Evolutionary conservation across 2,888 invertebrate genomes (phyloP), one percentile per base, ranked within the genome.

Genomic region (Metellina segmentata): DNA sequence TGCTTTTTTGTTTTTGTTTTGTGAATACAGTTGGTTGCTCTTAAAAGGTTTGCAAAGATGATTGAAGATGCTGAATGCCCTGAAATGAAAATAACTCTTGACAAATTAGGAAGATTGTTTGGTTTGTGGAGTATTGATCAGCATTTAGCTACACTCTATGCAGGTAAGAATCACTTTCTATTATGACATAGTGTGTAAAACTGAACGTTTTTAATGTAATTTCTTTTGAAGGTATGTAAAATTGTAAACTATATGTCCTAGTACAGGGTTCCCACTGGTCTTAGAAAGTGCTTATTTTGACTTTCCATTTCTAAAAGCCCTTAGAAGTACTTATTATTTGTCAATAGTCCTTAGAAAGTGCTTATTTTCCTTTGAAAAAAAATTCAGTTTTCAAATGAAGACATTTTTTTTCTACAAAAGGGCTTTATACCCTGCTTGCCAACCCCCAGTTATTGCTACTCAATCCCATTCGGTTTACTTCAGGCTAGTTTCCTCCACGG

Each of bases 61-160:
- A 85, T 92, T 71, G 52, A 48, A 20, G 72, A 78, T 8, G 52
- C 81, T 72, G 81, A 79, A 49, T 86, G 92, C 81, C 71, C 69
- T 0, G 71, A 81, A 13, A 78, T 92, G 11, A 79, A 79, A n/a
- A 51, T 19, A 20, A 94, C 95, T 6, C 94, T 95, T 81, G 91
- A 93, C 8, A 94, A 94, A 90, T 93, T 95, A 71, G 94, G 94
- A 90, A 93, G 94, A 52, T 93, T 95, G 78, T 95, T 94, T 94
- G 95, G 95, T 11, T 93, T 95, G 61, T 95, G 95, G 95, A 94
- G 95, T 69, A 93, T 96, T 79, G 97, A 97, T 94, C 96, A 96
- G 94, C 97, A 97, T 94, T 94, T 97, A 94, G 96, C 96, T 6
- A 96, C 96, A 49, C 95, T 98, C 70, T 97, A 97, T 95, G 96